phyloP scores from a whole-genome alignment of 2,888 invertebrate species.

The Ephialtes manifestator region DNA sequence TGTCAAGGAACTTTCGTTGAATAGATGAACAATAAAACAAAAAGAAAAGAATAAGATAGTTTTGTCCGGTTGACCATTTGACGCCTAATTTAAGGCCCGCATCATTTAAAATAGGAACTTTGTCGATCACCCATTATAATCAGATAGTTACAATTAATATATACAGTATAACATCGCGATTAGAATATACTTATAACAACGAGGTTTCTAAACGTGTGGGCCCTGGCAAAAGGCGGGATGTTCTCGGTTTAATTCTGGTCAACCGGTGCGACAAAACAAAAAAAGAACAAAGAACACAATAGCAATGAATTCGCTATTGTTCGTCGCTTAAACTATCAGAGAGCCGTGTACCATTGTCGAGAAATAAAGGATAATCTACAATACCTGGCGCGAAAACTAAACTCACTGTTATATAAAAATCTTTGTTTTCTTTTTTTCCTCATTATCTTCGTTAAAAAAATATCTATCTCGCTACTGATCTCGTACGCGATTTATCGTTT shows the following conservation, averaged over 20 bases:
- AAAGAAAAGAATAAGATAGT: slow-evolving; percentile 55
- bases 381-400: slow-evolving; percentile 57
- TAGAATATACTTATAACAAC: slow-evolving; percentile 81
- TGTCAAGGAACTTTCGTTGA: slow-evolving; percentile 60
- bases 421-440: slow-evolving; percentile 21
- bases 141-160: slow-evolving; percentile 78
- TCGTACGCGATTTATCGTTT: slow-evolving; percentile 55
- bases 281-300: not conserved
- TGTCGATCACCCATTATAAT: slow-evolving; percentile 82
- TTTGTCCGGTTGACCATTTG: slow-evolving; percentile 57
- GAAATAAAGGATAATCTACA: slow-evolving; percentile 52
- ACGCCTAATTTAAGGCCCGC: slow-evolving; percentile 70
- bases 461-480: slow-evolving; percentile 70
- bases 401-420: slow-evolving; percentile 66
- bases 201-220: slow-evolving; percentile 74
- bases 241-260: slow-evolving; percentile 12
- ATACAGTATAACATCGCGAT: slow-evolving; percentile 78
- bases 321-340: slow-evolving; percentile 8
- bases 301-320: not conserved
- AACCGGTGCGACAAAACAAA: slow-evolving; percentile 14
- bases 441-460: slow-evolving; percentile 66
- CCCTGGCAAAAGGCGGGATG: slow-evolving; percentile 41
- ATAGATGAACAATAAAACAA: slow-evolving; percentile 58
- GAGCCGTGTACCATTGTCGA: slow-evolving; percentile 53
- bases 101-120: slow-evolving; percentile 85